These are phyloP conservation scores for Aptenodytes patagonicus DNA, from an alignment of 2,113 vertebrate genomes.

Conservation along the genomic window DNA sequence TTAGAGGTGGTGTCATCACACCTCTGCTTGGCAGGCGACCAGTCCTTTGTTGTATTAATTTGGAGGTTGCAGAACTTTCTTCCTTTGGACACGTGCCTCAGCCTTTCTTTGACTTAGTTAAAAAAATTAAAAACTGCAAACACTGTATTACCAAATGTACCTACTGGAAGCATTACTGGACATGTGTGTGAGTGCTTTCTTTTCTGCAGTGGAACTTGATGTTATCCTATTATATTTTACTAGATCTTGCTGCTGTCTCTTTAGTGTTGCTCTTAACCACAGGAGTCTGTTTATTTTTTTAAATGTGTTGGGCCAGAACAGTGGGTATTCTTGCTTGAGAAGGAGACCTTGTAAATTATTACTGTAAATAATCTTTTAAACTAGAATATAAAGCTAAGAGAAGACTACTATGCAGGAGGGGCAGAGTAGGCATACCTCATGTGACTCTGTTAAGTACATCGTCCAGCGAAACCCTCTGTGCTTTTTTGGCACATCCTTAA, in stretches of 20 bases:
- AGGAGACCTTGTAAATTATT: background rate
- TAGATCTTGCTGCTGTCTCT: background rate
- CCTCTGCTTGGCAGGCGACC: conserved; percentile 20
- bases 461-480: background rate
- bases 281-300: conserved; percentile 6
- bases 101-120: background rate
- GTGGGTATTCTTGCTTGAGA: background rate
- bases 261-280: background rate
- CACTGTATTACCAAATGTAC: background rate
- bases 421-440: background rate
- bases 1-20: background rate
- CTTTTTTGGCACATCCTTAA: background rate
- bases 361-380: background rate
- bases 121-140: background rate
- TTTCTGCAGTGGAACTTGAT: background rate
- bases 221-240: background rate
- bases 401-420: background rate
- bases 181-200: background rate
- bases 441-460: background rate
- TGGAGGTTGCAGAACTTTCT: background rate
- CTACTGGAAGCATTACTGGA: background rate
- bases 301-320: background rate
- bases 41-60: conserved; percentile 18
- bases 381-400: background rate
- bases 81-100: background rate